These are phyloP conservation scores for Trachythela sp. DNA, from an alignment of 64 coral and sea anemone genomes.

Conservation along the genomic window DNA sequence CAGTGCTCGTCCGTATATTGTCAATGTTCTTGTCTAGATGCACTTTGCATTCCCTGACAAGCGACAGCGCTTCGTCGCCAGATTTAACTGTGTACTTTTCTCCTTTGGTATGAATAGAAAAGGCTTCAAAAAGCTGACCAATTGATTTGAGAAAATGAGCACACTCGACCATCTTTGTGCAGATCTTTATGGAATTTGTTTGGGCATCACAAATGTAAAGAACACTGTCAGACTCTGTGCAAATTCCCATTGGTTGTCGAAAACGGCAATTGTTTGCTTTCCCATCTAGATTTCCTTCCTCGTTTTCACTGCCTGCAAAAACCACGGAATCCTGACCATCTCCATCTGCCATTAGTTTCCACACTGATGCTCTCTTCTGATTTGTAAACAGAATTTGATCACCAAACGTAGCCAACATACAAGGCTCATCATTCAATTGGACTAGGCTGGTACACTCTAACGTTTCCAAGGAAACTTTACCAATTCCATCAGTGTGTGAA, in stretches of 20 bases:
- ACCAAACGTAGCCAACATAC: slow-evolving; percentile 21
- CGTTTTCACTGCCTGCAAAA: slow-evolving; percentile 1
- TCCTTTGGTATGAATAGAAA: slow-evolving; percentile 38
- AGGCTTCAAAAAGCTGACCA: slow-evolving; percentile 45
- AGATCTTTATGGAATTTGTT: slow-evolving; percentile 30
- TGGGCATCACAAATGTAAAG: not conserved
- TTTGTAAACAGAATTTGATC: not conserved
- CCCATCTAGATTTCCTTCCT: slow-evolving; percentile 9
- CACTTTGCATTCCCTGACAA: slow-evolving; percentile 34
- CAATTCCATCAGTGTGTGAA: not conserved
- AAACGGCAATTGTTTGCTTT: not conserved
- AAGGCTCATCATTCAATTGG: slow-evolving; percentile 9
- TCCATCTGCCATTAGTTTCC: slow-evolving; percentile 4
- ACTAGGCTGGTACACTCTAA: not conserved
- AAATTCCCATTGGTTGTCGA: not conserved
- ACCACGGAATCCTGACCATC: not conserved
- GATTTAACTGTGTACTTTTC: slow-evolving; percentile 15
- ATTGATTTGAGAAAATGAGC: slow-evolving; percentile 25
- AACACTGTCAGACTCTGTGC: not conserved
- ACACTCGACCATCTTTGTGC: slow-evolving; percentile 13
- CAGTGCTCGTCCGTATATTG: slow-evolving; percentile 28
- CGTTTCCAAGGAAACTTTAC: not conserved
- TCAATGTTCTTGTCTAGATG: slow-evolving; percentile 30
- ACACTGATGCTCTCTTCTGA: slow-evolving; percentile 17
- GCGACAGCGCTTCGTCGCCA: slow-evolving; percentile 5